Percentiles rank a stretch among this genome's conserved stretches.
These are phyloP conservation scores for Chrysolina oricalcia DNA, from an alignment of 2,888 invertebrate genomes.

Conservation along the genomic window DNA sequence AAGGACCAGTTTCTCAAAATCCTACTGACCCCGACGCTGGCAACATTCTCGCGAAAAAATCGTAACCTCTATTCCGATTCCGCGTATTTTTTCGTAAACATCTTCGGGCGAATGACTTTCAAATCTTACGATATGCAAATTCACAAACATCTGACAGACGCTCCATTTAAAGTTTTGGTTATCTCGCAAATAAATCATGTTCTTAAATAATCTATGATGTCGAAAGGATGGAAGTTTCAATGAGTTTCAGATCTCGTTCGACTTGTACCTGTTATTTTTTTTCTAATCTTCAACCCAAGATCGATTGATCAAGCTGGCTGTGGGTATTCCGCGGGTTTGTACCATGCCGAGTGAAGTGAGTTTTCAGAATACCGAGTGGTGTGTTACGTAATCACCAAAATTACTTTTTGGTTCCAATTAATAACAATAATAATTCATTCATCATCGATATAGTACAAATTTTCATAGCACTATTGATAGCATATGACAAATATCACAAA, in stretches of 20 bases:
- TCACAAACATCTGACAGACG: constrained; percentile 2
- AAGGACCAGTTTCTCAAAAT: background rate
- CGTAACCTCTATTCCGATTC: background rate
- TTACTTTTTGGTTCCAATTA: too few species aligned
- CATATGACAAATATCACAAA: too few species aligned
- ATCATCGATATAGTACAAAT: too few species aligned
- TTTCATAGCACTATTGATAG: too few species aligned
- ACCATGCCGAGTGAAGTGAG: too few species aligned
- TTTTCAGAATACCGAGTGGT: too few species aligned
- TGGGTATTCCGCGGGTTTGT: too few species aligned
- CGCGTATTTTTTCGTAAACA: constrained; percentile 7
- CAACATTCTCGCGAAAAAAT: background rate
- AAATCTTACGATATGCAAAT: background rate
- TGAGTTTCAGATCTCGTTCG: background rate
- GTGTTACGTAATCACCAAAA: too few species aligned
- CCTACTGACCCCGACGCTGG: background rate
- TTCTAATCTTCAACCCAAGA: background rate
- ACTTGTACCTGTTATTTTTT: background rate
- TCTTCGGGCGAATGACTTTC: constrained; percentile 14
- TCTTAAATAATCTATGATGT: constrained; percentile 1
- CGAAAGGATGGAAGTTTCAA: background rate
- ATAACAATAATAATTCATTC: too few species aligned
- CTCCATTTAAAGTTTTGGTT: background rate
- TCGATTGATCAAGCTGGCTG: background rate
- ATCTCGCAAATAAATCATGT: background rate